phyloP scores from a whole-genome alignment of 2,113 vertebrate species.

The Oxyruncus cristatus region DNA sequence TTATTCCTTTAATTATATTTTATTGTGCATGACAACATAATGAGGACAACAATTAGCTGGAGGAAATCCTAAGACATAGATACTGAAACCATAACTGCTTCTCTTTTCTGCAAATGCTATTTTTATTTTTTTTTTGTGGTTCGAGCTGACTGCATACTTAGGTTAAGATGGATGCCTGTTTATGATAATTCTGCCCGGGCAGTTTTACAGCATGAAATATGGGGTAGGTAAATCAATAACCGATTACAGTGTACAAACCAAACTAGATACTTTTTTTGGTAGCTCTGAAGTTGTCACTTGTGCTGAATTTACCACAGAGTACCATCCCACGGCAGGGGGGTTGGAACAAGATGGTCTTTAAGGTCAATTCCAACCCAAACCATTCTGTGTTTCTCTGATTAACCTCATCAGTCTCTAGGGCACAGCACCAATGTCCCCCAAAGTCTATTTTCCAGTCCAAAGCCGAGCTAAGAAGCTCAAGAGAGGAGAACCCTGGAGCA shows the following conservation, averaged over 20 bases:
- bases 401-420: not conserved
- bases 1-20: conserved; percentile 38
- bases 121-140: not conserved
- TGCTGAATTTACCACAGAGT: not conserved
- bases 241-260: not conserved
- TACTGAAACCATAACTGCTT: not conserved
- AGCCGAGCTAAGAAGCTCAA: not conserved
- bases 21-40: not conserved
- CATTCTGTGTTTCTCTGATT: not conserved
- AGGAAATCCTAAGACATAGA: not conserved
- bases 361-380: not conserved
- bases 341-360: not conserved
- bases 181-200: not conserved
- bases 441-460: not conserved
- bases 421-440: not conserved
- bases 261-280: not conserved
- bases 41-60: not conserved
- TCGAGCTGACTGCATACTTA: not conserved
- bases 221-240: not conserved
- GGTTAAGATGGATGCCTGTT: not conserved
- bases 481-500: not conserved
- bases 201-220: not conserved
- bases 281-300: not conserved
- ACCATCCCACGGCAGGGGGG: not conserved
- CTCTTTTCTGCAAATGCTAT: not conserved